Conservation (phyloP, 2,888 invertebrate species). For the Acholoe squamosa region DNA sequence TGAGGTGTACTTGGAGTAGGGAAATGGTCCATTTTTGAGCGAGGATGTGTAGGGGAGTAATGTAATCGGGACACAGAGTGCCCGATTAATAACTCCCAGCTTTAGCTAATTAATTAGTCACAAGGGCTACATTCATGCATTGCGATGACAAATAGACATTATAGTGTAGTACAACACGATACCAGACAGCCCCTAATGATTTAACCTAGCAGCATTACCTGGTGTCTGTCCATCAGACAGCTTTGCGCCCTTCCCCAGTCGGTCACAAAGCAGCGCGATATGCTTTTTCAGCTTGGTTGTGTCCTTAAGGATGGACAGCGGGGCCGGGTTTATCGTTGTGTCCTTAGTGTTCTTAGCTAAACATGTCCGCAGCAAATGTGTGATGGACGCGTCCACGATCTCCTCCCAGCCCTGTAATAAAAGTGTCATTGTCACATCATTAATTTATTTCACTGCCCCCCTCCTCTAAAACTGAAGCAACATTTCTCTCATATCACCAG, state of each 20-base stretch:
- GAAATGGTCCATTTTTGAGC: no score
- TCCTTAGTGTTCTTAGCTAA: conserved; percentile 87
- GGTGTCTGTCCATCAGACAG: conserved; percentile 73
- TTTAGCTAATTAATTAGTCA: no score
- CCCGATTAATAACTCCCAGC: no score
- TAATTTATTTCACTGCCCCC: background rate
- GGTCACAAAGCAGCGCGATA: conserved; percentile 82
- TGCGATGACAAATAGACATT: background rate
- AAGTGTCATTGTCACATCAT: background rate
- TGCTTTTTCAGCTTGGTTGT: conserved; percentile 84
- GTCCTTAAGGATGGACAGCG: conserved; percentile 80
- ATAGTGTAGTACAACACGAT: background rate
- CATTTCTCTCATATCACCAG: no score
- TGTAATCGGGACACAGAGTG: no score
- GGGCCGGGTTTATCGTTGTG: conserved; percentile 79
- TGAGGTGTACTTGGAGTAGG: no score
- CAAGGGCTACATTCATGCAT: no score
- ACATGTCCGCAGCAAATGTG: conserved; percentile 87
- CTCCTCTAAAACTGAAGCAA: background rate
- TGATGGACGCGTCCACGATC: conserved; percentile 87
- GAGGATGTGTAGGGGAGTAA: no score
- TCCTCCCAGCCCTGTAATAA: conserved; percentile 90
- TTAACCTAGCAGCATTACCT: background rate
- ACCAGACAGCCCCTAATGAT: background rate
- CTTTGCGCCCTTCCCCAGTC: conserved; percentile 82